These are phyloP conservation scores for Lutraria rhynchaena DNA, from an alignment of 1,140 invertebrate species.

Conservation along the genomic window DNA sequence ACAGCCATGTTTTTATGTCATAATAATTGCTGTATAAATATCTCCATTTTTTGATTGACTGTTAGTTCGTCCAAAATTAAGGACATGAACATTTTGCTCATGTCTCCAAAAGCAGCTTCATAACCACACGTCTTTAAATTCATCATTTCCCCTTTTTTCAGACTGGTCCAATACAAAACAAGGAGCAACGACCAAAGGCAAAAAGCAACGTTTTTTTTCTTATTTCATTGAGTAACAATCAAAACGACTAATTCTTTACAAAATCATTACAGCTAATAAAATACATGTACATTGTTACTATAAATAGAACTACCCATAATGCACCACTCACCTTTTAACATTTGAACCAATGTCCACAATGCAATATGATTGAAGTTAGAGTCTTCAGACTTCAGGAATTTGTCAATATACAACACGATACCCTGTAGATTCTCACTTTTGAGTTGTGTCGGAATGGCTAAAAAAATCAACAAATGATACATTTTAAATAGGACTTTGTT, in stretches of 20 bases:
- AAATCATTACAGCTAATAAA: background rate
- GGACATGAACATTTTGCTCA: too few relatives aligned
- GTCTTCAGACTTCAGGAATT: constrained; percentile 71
- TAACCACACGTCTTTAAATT: too few relatives aligned
- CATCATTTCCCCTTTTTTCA: background rate
- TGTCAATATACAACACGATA: constrained; percentile 73
- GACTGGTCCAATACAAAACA: background rate
- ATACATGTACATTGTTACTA: background rate
- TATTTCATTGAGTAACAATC: background rate
- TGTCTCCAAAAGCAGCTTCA: too few relatives aligned
- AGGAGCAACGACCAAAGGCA: background rate
- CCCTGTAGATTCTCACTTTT: constrained; percentile 65
- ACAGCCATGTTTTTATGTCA: too few relatives aligned
- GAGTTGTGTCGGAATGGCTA: constrained; percentile 65
- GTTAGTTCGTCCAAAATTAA: too few relatives aligned
- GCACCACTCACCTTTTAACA: constrained; percentile 70
- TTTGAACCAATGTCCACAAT: constrained; percentile 74
- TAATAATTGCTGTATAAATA: too few relatives aligned
- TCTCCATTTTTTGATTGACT: too few relatives aligned
- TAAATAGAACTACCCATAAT: too few relatives aligned
- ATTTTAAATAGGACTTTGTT: too few relatives aligned
- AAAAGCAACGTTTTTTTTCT: background rate
- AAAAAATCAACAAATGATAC: constrained; percentile 9
- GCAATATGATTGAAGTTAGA: constrained; percentile 74
- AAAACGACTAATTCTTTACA: background rate